Evolutionary conservation across 2,888 invertebrate genomes (phyloP), one percentile per base, ranked within the genome.

Genomic region (Brenthis hecate): DNA sequence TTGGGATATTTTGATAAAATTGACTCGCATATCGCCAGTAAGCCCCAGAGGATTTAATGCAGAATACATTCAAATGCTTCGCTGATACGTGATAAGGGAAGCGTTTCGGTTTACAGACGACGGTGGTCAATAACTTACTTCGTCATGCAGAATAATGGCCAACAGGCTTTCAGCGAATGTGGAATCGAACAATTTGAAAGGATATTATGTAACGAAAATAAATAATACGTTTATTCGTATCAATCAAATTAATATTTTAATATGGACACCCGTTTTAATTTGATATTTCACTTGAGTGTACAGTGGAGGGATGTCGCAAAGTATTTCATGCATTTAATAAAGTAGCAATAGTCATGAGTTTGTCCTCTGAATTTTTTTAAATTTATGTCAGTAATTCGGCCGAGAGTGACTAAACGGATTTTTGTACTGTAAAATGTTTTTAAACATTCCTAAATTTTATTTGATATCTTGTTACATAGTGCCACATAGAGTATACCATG

Each of bases 121-220:
- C 55, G 66, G 14, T 61, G 54, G 55, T 19, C 65, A 57, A 65
- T 66, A 66, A 50, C 61, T 56, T 66, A 61, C 61, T 50, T 61
- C 61, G 61, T 66, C 66, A 66, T 32, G 61, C 55, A 61, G 60
- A 66, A 66, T 56, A 56, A 66, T 61, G 36, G 55, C 14, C 23
- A 14, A 58, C 48, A 48, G 48, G 50, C 66, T 66, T 66, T 61
- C 36, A 61, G 36, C 13, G n/a, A 57, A 48, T 19, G 28, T 13
- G 48, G 19, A 61, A 60, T 66, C 50, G 50, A 60, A 66, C 36
- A 14, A 55, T 56, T 48, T 61, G 50, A 23, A 48, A 32, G 19
- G 16, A 53, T 62, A 62, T 53, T 54, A 53, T 19, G 19, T 62
- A 16, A 32, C 19, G 32, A 51, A 53, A 53, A 60, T 28, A 60